Base-by-base conservation (phyloP, 2,888 invertebrate species). In the Perdita meconis region DNA sequence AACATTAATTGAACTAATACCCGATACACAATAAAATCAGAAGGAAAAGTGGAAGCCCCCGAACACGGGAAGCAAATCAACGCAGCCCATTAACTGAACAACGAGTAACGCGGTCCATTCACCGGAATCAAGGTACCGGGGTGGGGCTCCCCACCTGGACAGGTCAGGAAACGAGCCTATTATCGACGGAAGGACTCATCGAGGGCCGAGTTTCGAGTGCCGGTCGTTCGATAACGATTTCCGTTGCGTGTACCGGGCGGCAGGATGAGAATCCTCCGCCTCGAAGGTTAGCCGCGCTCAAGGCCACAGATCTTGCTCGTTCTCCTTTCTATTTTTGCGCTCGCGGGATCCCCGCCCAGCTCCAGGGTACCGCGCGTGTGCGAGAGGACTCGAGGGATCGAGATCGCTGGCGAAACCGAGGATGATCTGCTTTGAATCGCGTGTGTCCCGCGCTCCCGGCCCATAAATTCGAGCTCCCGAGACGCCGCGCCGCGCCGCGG, bases 121-220 rank as follows among this genome's bases (percentile, higher is more conserved):
- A 3, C 38, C 10, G 22, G 12, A 5, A 10, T n/a, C 16, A 5
- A 24, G 22, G 12, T 47, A 8, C 40, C 50, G 77, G 24, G 34
- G 22, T 36, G 10, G n/a, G n/a, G 60, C 56, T 67, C 68, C 67
- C 76, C 76, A 77, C 68, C 76, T 75, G 67, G 68, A 50, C 68
- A 68, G 67, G 67, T 77, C 77, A 67, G 50, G 60, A 77, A 76
- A 68, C 61, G 67, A 60, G 77, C 67, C 76, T 38, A 76, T 76
- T 76, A 76, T 68, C 76, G 61, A 57, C 56, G 77, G 76, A 67
- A 65, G 60, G 68, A 77, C 77, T 76, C 13, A 51, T 69, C 59
- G 77, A 77, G 38, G 51, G 24, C 51, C 51, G 10, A 42, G 47
- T 26, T 64, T 47, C 53, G 53, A 61, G 55, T 60, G 77, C 42